Percentiles rank a stretch among this genome's conserved stretches.
Conservation (phyloP, 2,797 vertebrate species). For the Okamejei kenojei region DNA sequence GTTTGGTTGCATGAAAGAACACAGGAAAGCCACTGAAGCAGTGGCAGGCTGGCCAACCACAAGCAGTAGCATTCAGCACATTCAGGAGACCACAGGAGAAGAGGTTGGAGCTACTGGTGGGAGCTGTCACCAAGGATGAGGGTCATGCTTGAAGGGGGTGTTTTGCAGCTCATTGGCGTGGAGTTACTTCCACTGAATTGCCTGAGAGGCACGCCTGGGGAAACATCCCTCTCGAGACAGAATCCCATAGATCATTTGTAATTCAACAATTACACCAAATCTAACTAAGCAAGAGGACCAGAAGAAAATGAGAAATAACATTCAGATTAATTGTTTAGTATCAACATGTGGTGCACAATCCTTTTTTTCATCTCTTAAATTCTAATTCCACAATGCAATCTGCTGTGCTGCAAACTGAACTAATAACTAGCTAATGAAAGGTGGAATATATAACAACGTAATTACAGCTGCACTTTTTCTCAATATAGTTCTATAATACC, state of each 20-base stretch:
- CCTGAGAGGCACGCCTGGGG: background rate
- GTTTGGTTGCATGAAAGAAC: background rate
- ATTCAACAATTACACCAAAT: background rate
- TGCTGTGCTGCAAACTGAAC: background rate
- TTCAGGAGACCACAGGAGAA: background rate
- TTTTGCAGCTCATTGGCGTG: background rate
- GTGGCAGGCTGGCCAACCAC: background rate
- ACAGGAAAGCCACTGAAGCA: background rate
- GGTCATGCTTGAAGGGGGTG: background rate
- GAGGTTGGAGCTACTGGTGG: background rate
- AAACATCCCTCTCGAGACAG: background rate
- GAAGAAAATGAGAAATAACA: background rate
- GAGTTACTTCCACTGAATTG: background rate
- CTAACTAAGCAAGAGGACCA: background rate
- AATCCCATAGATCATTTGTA: background rate
- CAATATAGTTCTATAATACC: background rate
- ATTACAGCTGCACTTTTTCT: background rate
- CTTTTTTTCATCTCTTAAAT: constrained; percentile 11
- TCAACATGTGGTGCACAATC: background rate
- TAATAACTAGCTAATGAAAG: background rate
- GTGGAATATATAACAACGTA: background rate
- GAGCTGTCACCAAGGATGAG: background rate
- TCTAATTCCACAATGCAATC: constrained; percentile 7
- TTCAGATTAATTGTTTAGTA: background rate
- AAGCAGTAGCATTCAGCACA: background rate